These are phyloP conservation scores for Ptilodon capucinus DNA, from an alignment of 2,888 invertebrate species.

Conservation along the genomic window DNA sequence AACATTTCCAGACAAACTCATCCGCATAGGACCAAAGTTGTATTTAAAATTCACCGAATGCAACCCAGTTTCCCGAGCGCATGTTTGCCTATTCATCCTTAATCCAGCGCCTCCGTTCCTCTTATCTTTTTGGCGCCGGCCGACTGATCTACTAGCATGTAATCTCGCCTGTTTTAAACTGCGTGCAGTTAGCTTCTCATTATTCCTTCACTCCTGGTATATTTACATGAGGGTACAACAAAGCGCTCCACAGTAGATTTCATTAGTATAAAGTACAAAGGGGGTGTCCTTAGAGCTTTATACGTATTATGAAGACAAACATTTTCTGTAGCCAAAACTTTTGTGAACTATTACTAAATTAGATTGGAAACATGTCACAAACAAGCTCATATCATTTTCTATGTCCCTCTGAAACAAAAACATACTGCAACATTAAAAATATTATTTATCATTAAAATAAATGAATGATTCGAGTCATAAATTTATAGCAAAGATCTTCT, in stretches of 20 bases:
- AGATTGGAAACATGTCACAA: background rate
- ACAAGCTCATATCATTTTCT: background rate
- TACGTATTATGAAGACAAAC: background rate
- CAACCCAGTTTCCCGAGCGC: slow-evolving; percentile 58
- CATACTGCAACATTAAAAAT: background rate
- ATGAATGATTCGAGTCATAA: too few species aligned
- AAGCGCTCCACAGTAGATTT: slow-evolving; percentile 4
- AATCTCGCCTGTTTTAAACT: slow-evolving; percentile 64
- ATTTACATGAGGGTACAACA: slow-evolving; percentile 62
- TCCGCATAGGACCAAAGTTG: background rate
- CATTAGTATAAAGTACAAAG: background rate
- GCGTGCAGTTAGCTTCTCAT: slow-evolving; percentile 68
- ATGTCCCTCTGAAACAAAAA: background rate
- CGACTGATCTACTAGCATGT: slow-evolving; percentile 48
- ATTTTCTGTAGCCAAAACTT: background rate
- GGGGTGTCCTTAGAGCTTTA: background rate
- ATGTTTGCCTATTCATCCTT: slow-evolving; percentile 71
- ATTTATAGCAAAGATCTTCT: too few species aligned
- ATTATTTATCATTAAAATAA: too few species aligned
- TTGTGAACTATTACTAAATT: background rate
- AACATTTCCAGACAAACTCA: background rate
- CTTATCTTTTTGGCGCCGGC: slow-evolving; percentile 72
- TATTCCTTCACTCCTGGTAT: slow-evolving; percentile 62
- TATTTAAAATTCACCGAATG: slow-evolving; percentile 50
- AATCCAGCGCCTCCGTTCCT: slow-evolving; percentile 49